A percentile compares a stretch with the other conserved stretches of the same genome.
Evolutionary conservation across 2,888 invertebrate genomes (phyloP).

Genomic region (Lochmaea crataegi): DNA sequence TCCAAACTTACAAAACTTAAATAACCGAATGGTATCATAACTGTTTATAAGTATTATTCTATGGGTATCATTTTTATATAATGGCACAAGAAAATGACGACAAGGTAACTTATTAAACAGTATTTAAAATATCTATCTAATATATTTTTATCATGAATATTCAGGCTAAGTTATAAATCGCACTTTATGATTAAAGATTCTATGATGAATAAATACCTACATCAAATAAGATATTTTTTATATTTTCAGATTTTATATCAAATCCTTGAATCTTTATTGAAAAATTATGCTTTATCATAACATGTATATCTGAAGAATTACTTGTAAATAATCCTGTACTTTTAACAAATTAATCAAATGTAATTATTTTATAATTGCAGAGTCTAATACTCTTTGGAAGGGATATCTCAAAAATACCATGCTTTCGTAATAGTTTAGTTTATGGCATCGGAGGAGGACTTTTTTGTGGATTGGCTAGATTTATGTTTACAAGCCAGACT

Average conservation of each 20-base stretch:
- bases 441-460: slow-evolving; percentile 80
- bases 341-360: too few species aligned
- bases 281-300: not conserved
- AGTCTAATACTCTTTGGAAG: slow-evolving; percentile 75
- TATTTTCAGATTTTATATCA: too few species aligned
- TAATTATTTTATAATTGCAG: slow-evolving; percentile 61
- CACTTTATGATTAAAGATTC: too few species aligned
- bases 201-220: too few species aligned
- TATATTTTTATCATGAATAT: not conserved
- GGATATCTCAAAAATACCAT: slow-evolving; percentile 81
- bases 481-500: slow-evolving; percentile 79
- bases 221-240: too few species aligned
- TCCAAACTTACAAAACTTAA: not conserved
- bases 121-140: not conserved
- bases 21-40: not conserved
- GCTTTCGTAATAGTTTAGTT: slow-evolving; percentile 81
- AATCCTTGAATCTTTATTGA: not conserved
- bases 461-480: slow-evolving; percentile 74
- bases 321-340: too few species aligned
- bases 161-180: too few species aligned
- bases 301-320: too few species aligned
- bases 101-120: not conserved
- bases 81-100: slow-evolving; percentile 6
- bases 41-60: too few species aligned
- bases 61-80: not conserved